These are phyloP conservation scores for Thamnaconus septentrionalis DNA, from an alignment of 2,113 vertebrate genomes.

Conservation along the genomic window DNA sequence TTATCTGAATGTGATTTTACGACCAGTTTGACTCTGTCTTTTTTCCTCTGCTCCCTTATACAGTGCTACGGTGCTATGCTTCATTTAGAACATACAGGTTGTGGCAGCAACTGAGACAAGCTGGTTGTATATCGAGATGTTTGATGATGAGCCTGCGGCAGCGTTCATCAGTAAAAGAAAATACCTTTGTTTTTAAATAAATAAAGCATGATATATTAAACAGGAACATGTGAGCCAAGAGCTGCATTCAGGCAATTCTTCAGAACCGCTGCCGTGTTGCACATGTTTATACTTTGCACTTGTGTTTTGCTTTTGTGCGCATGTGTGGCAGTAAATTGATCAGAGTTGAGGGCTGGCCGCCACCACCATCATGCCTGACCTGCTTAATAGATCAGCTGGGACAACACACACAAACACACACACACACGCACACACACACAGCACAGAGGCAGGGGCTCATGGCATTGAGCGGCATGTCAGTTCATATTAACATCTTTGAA, in stretches of 20 bases:
- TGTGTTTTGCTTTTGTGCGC: conserved; percentile 5
- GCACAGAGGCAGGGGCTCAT: not conserved
- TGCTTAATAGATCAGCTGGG: conserved; percentile 42
- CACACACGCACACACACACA: conserved; percentile 23
- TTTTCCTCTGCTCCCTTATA: not conserved
- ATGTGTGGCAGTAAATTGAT: conserved; percentile 33
- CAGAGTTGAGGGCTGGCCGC: conserved; percentile 14
- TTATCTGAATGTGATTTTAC: conserved; percentile 22
- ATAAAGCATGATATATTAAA: no score
- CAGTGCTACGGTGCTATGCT: no score
- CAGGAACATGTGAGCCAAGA: no score
- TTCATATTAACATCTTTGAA: not conserved
- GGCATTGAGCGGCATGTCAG: not conserved
- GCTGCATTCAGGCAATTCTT: not conserved
- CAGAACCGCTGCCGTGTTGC: not conserved
- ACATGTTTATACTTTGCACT: not conserved
- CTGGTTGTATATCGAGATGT: no score
- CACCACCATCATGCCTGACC: conserved; percentile 42
- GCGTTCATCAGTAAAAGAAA: no score
- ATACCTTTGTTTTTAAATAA: no score
- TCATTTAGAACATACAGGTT: no score
- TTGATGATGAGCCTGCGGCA: no score
- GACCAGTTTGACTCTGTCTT: not conserved
- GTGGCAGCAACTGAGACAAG: no score
- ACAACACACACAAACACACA: conserved; percentile 20